Conservation (phyloP, 2,888 invertebrate species). For the Hylaea fasciaria region DNA sequence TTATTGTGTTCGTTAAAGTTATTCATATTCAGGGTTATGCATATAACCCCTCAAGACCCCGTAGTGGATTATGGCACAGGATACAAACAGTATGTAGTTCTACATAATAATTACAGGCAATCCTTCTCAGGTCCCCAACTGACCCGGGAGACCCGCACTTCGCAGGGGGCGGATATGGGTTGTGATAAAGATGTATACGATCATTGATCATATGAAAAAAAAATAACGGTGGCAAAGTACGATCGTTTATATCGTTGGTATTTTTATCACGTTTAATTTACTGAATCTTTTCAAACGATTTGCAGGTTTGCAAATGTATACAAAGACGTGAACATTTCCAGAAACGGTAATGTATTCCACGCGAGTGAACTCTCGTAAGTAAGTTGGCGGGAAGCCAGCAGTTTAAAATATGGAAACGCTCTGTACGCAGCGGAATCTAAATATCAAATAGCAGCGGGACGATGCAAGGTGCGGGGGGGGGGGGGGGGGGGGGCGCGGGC, state of each 20-base stretch:
- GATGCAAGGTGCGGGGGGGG: not conserved
- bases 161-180: too few species aligned
- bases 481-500: not conserved
- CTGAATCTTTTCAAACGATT: not conserved
- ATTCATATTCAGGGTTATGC: too few species aligned
- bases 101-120: too few species aligned
- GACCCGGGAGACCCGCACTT: too few species aligned
- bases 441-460: constrained; percentile 18
- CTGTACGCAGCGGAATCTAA: constrained; percentile 12
- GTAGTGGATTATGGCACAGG: too few species aligned
- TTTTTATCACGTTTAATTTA: not conserved
- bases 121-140: too few species aligned
- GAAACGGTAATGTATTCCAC: constrained; percentile 13
- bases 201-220: too few species aligned
- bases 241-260: not conserved
- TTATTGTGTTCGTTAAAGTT: too few species aligned
- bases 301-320: not conserved
- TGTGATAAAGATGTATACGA: too few species aligned
- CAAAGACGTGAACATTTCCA: constrained; percentile 12
- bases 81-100: too few species aligned
- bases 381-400: constrained; percentile 19
- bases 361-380: constrained; percentile 16
- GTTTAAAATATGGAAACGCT: constrained; percentile 20
- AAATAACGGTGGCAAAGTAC: too few species aligned
- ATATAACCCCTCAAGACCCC: too few species aligned